Base-by-base conservation (phyloP, 2,113 vertebrate species). In the Buteo buteo region DNA sequence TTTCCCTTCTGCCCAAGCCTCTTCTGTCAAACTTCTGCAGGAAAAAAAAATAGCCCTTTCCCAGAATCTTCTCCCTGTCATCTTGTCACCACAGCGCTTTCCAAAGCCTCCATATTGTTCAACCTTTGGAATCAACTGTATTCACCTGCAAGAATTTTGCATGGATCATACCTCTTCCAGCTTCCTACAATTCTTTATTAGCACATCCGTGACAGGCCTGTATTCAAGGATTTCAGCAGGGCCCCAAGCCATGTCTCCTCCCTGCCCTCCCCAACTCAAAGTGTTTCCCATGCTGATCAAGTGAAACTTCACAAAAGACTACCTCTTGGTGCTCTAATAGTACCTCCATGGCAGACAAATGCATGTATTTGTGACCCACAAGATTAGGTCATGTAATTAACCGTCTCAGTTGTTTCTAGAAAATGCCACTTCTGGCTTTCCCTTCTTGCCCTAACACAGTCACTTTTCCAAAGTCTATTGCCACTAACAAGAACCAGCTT, bases 171-270 rank as follows among this genome's bases (percentile, higher is more conserved):
- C 31, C n/a, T 82, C 44, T 79, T 76, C 26, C 69, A 90, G 71
- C 45, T 59, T 61, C 47, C 44, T 15, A 26, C 9, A 1, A 0
- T 17, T 25, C 71, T 67, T 13, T 6, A 1, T 34, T 31, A 82
- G 26, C 58, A 50, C 0, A 0, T 15, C 49, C 40, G 7, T 1
- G 6, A 45, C 29, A 78, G 22, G 31, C 3, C 29, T 50, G 28
- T 24, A 65, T 32, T 18, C 57, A n/a, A 28, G 22, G 38, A 61
- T 45, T 44, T 77, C 67, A 94, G 42, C 67, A 80, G 67, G 16
- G 6, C n/a, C 16, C 11, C 2, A 9, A 28, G 29, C 3, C 2
- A 6, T 1, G 12, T 26, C 32, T 69, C 57, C 49, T 47, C 73
- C 9, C 7, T 4, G 3, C 52, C 52, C 52, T 29, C 4, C 11